phyloP scores from a whole-genome alignment of 2,888 invertebrate species.

The Macrosoma leucophasiata region DNA sequence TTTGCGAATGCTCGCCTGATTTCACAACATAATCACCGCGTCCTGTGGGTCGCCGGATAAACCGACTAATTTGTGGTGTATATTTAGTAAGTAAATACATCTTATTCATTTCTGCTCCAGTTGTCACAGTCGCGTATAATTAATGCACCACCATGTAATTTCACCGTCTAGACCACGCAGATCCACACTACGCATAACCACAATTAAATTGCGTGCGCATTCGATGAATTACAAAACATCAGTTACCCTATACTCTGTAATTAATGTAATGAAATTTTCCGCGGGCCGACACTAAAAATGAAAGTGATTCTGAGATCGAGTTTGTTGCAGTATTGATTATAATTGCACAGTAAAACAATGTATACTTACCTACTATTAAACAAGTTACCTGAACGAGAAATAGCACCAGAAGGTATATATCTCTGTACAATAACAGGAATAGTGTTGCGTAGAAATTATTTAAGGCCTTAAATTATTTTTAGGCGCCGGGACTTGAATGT shows the following conservation, averaged over 20 bases:
- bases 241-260: conserved; percentile 29
- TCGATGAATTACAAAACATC: conserved; percentile 43
- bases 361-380: too few species aligned
- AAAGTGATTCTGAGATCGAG: conserved; percentile 55
- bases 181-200: conserved; percentile 33
- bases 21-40: too few species aligned
- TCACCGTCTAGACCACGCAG: conserved; percentile 47
- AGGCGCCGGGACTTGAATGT: too few species aligned
- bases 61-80: conserved; percentile 25
- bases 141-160: conserved; percentile 48
- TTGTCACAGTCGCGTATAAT: conserved; percentile 45
- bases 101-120: conserved; percentile 41
- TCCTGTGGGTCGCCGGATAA: too few species aligned
- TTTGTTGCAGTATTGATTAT: conserved; percentile 26
- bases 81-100: conserved; percentile 28
- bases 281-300: conserved; percentile 42
- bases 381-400: too few species aligned
- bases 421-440: too few species aligned
- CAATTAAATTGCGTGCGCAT: conserved; percentile 28
- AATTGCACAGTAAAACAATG: conserved; percentile 2
- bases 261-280: conserved; percentile 54
- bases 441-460: too few species aligned
- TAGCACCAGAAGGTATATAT: too few species aligned
- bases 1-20: too few species aligned
- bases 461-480: too few species aligned